Evolutionary conservation across 2,113 vertebrate species (phyloP), one percentile per base, ranked within the genome.

Genomic region (Phylloscopus trochiloides): DNA sequence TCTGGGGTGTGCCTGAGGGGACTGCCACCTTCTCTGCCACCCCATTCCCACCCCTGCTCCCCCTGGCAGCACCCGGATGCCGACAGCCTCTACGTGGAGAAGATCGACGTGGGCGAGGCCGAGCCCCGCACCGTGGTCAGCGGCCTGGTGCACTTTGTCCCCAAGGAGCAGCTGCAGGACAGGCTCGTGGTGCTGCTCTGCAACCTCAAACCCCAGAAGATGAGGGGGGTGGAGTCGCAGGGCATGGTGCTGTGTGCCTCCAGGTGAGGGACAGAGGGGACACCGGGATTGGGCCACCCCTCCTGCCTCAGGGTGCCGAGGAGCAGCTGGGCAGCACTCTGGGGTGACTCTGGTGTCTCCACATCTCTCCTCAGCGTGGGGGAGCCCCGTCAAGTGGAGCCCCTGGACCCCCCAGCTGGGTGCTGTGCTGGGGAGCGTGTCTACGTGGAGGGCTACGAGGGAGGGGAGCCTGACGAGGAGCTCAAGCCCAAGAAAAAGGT

Each of bases 401-500:
- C 98, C 66, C 97, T 99, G 82, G 99, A 99, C 91, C 99, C 99
- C 2, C 99, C 99, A 0, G 96, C 97, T 4, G 99, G 98, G 43
- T 99, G 98, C 24, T 98, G 97, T 0, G 98, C 99, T 0, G 99
- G 99, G 18, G 99, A 99, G 4, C 98, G 93, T 0, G 98, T 99
- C 70, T 99, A 98, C 16, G 98, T 99, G 32, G 98, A 99, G 73
- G 99, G 99, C n/a, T 99, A 98, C 7, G 98, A 99, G 96, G 96
- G 94, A 0, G 98, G 98, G 34, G 98, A 98, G 36, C 98, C 99
- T 0, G 99, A 99, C 0, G 98, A 99, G 0, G 99, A 98, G 93
- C 98, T 99, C 73, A 99, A 99, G 88, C 99, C 99, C 31, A 99
- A 99, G 98, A 99, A 99, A 88, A 99, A 99, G 63, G 97, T 99